Conservation (phyloP, 1,140 invertebrate genomes). For the Hylaeus anthracinus region DNA sequence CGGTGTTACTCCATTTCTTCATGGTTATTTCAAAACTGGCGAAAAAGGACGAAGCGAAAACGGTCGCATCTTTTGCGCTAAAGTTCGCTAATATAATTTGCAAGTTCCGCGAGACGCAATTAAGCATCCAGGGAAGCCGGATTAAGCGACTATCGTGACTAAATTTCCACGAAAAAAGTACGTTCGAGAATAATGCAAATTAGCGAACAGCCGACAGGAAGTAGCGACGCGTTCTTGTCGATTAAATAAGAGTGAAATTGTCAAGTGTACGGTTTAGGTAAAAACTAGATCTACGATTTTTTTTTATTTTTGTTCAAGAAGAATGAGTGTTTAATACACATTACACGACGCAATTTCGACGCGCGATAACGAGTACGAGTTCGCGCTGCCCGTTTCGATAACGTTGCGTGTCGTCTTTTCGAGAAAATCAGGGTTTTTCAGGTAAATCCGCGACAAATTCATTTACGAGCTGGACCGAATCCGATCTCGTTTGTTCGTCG, state of each 20-base stretch:
- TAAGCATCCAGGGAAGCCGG: not conserved
- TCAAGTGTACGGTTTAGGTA: no score
- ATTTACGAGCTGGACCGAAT: not conserved
- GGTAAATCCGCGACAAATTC: slow-evolving; percentile 2
- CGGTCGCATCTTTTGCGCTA: not conserved
- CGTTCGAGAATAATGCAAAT: slow-evolving; percentile 16
- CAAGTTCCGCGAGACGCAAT: not conserved
- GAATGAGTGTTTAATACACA: not conserved
- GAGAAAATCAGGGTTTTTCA: not conserved
- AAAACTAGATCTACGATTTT: no score
- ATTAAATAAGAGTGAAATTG: not conserved
- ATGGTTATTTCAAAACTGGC: not conserved
- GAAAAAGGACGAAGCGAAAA: not conserved
- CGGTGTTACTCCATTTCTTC: not conserved
- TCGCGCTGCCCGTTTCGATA: not conserved
- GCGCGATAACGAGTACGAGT: not conserved
- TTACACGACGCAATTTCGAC: not conserved
- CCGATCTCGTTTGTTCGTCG: slow-evolving; percentile 6
- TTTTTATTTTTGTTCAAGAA: not conserved
- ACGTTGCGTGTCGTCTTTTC: not conserved
- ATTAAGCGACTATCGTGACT: not conserved
- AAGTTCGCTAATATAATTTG: slow-evolving; percentile 30
- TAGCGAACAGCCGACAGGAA: not conserved
- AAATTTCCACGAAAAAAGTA: slow-evolving; percentile 10
- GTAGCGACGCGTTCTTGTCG: not conserved